Conservation (phyloP, 2,113 vertebrate species). For the Lepus americanus region DNA sequence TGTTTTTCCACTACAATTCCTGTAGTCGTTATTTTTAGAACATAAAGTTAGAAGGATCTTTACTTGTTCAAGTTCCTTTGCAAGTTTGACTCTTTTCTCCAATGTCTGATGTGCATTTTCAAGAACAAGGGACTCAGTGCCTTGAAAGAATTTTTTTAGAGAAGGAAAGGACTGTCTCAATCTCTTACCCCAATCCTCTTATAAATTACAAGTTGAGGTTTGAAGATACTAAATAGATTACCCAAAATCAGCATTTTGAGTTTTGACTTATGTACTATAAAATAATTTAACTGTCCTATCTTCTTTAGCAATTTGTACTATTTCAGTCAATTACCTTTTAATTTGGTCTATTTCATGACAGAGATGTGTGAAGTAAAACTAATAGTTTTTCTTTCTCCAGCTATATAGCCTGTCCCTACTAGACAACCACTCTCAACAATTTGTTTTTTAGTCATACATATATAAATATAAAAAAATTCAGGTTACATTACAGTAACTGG, state of each 20-base stretch:
- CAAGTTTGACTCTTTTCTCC: background rate
- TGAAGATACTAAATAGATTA: background rate
- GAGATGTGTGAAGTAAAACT: background rate
- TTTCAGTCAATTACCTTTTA: background rate
- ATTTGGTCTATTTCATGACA: background rate
- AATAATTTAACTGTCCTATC: background rate
- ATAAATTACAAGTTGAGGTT: conserved; percentile 27
- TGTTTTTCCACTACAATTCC: background rate
- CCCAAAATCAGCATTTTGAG: background rate
- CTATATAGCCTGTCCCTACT: background rate
- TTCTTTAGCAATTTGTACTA: conserved; percentile 6
- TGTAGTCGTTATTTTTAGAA: background rate
- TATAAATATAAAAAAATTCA: background rate
- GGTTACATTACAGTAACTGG: background rate
- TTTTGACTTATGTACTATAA: background rate
- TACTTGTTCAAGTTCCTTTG: conserved; percentile 3
- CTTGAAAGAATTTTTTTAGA: conserved; percentile 12
- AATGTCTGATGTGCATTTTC: background rate
- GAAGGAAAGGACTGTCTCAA: background rate
- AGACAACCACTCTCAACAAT: background rate
- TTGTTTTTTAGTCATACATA: background rate
- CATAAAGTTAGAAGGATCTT: background rate
- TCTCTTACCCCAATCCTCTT: background rate
- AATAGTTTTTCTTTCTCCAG: background rate
- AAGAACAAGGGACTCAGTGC: background rate